Conservation (phyloP, 2,113 vertebrate genomes). For the Amphiprion percula region DNA sequence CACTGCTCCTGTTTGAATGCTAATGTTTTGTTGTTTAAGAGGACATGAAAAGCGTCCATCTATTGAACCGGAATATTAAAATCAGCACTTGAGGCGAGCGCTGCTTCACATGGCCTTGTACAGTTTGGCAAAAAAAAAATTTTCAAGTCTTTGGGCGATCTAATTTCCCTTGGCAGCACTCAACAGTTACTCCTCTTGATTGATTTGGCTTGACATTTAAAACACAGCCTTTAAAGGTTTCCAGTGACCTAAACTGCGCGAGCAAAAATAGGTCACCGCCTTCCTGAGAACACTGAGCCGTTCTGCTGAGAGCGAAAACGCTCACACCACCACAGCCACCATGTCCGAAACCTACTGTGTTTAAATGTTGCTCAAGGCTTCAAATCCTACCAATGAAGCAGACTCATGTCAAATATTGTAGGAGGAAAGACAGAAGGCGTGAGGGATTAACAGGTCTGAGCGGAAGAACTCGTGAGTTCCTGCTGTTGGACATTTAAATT, state of each 20-base stretch:
- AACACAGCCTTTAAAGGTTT: background rate
- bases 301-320: background rate
- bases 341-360: constrained; percentile 15
- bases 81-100: background rate
- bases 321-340: background rate
- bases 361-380: constrained; percentile 53
- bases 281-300: background rate
- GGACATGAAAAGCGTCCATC: background rate
- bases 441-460: constrained; percentile 38
- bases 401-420: constrained; percentile 31
- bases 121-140: background rate
- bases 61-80: background rate
- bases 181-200: constrained; percentile 3
- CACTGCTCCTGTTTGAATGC: background rate
- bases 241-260: constrained; percentile 1
- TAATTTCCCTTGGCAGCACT: background rate
- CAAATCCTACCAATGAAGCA: constrained; percentile 38
- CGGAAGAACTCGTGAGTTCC: constrained; percentile 15
- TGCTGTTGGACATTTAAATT: background rate
- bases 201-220: constrained; percentile 17
- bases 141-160: background rate
- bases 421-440: constrained; percentile 13
- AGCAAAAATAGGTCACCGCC: constrained; percentile 24
- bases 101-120: background rate
- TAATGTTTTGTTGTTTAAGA: background rate